Evolutionary conservation across 1,140 invertebrate species (phyloP).

Genomic region (Euura saliciscinereae): DNA sequence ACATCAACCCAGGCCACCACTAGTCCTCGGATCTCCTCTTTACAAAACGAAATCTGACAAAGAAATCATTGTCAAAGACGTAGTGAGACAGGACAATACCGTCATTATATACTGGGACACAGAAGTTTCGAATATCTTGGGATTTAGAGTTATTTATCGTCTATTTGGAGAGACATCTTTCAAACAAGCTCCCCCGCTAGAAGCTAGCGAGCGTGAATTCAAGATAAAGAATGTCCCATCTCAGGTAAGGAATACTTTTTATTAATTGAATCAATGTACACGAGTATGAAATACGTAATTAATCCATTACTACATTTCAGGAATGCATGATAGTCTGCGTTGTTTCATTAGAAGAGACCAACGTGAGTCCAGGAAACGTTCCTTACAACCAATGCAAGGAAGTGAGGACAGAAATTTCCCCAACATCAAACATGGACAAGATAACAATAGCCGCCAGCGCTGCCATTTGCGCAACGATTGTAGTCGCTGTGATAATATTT

Average conservation of each 20-base stretch:
- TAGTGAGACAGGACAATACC: slow-evolving; percentile 83
- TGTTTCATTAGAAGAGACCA: slow-evolving; percentile 84
- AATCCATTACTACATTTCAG: slow-evolving; percentile 55
- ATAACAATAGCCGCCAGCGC: slow-evolving; percentile 92
- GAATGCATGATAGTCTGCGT: slow-evolving; percentile 93
- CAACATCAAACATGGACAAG: slow-evolving; percentile 89
- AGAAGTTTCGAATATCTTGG: slow-evolving; percentile 81
- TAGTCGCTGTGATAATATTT: slow-evolving; percentile 86
- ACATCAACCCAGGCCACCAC: slow-evolving; percentile 67
- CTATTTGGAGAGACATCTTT: slow-evolving; percentile 90
- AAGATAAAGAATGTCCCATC: slow-evolving; percentile 91
- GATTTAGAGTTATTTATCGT: slow-evolving; percentile 87
- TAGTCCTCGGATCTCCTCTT: slow-evolving; percentile 73
- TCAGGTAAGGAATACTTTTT: slow-evolving; percentile 63
- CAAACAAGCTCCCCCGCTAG: slow-evolving; percentile 85
- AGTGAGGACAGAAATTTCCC: slow-evolving; percentile 80
- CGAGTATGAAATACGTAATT: slow-evolving; percentile 19
- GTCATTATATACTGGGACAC: slow-evolving; percentile 93
- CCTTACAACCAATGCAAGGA: slow-evolving; percentile 88
- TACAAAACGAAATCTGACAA: slow-evolving; percentile 70
- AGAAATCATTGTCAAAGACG: slow-evolving; percentile 85
- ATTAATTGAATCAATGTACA: slow-evolving; percentile 10
- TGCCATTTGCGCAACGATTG: slow-evolving; percentile 91
- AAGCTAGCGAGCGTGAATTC: slow-evolving; percentile 86
- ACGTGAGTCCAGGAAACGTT: slow-evolving; percentile 83